phyloP scores from a whole-genome alignment of 2,797 vertebrate species.

The Pelobates cultripes region DNA sequence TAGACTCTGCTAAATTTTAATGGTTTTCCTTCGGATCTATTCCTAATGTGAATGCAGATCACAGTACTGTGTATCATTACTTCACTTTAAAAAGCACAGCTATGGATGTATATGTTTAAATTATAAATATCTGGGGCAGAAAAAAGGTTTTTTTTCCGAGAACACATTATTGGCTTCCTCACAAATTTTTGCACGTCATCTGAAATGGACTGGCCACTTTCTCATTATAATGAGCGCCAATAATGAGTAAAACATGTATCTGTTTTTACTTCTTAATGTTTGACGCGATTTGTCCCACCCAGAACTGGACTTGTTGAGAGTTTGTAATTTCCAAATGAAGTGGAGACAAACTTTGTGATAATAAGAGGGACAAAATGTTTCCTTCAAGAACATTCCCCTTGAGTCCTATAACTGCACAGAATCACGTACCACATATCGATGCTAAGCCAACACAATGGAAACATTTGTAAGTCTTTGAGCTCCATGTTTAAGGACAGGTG shows the following conservation, averaged over 20 bases:
- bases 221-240: slow-evolving; percentile 15
- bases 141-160: background rate
- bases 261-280: background rate
- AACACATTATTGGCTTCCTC: slow-evolving; percentile 10
- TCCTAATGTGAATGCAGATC: background rate
- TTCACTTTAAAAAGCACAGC: background rate
- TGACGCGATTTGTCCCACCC: background rate
- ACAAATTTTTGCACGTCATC: slow-evolving; percentile 24
- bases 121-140: background rate
- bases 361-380: slow-evolving; percentile 22
- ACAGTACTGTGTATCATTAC: background rate
- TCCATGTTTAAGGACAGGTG: background rate
- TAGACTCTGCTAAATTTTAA: background rate
- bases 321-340: background rate
- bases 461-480: background rate
- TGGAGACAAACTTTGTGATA: slow-evolving; percentile 17
- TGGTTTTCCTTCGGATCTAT: too few relatives aligned
- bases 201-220: slow-evolving; percentile 28
- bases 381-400: background rate
- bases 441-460: background rate
- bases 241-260: slow-evolving; percentile 42
- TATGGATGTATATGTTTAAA: background rate
- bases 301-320: slow-evolving; percentile 7
- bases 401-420: background rate
- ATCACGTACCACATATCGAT: background rate